Evolutionary conservation across 2,113 vertebrate genomes (phyloP).

Genomic region (Leucoraja erinaceus): DNA sequence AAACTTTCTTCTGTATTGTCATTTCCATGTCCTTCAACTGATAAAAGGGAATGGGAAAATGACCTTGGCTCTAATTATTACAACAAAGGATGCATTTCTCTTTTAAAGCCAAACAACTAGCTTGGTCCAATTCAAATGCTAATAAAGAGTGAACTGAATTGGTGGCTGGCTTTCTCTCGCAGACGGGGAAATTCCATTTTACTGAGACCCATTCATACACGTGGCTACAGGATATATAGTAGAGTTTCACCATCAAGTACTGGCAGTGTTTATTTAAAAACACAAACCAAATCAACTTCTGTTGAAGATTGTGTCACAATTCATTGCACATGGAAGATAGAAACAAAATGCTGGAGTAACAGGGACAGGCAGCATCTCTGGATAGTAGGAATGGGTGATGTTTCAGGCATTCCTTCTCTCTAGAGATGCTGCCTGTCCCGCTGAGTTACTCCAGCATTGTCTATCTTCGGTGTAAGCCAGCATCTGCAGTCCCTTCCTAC

Average conservation of each 20-base stretch:
- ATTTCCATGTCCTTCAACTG: slow-evolving; percentile 41
- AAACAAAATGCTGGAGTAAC: too few relatives aligned
- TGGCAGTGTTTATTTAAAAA: not conserved
- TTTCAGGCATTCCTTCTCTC: too few relatives aligned
- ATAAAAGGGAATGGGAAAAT: slow-evolving; percentile 36
- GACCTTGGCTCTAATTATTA: slow-evolving; percentile 34
- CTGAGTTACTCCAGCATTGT: too few relatives aligned
- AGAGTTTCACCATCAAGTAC: not conserved
- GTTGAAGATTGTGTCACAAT: not conserved
- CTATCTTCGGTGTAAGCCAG: too few relatives aligned
- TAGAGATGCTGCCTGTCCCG: too few relatives aligned
- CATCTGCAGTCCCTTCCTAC: too few relatives aligned
- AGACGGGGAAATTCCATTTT: not conserved
- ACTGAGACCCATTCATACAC: not conserved
- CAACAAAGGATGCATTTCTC: slow-evolving; percentile 34
- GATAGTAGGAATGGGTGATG: too few relatives aligned
- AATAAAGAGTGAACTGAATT: slow-evolving; percentile 30
- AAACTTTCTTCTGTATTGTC: slow-evolving; percentile 42
- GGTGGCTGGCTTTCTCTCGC: slow-evolving; percentile 34
- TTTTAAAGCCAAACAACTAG: slow-evolving; percentile 31
- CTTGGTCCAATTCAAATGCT: slow-evolving; percentile 24
- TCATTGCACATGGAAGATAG: not conserved
- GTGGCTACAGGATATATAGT: not conserved
- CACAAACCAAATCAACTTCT: not conserved
- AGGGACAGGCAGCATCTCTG: too few relatives aligned